Evolutionary conservation across 2,888 invertebrate species (phyloP).

Genomic region (Trichopria drosophilae): DNA sequence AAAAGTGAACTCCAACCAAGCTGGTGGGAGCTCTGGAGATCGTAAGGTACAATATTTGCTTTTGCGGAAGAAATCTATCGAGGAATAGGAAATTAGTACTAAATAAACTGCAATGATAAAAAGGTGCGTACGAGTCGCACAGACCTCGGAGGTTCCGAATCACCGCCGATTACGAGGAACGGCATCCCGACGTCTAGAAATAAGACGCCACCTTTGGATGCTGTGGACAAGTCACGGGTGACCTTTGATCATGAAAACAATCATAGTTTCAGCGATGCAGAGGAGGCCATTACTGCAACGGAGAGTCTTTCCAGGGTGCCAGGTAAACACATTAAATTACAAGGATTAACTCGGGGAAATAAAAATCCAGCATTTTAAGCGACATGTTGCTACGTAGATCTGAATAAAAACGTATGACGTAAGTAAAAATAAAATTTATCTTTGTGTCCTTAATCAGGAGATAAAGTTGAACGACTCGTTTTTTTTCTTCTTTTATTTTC

Average conservation of each 20-base stretch:
- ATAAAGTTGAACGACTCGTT: too few species aligned
- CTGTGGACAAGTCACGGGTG: constrained; percentile 46
- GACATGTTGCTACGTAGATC: too few species aligned
- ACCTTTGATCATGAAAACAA: constrained; percentile 53
- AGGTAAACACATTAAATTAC: constrained; percentile 40
- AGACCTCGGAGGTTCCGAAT: constrained; percentile 46
- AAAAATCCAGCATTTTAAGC: not conserved
- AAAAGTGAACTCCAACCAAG: constrained; percentile 51
- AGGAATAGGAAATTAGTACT: constrained; percentile 4
- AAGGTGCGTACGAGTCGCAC: constrained; percentile 43
- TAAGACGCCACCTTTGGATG: constrained; percentile 46
- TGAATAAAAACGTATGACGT: too few species aligned
- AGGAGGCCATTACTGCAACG: constrained; percentile 53
- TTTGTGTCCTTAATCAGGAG: too few species aligned
- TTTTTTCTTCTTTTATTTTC: too few species aligned
- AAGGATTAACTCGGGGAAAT: too few species aligned
- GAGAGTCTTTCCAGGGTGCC: constrained; percentile 50
- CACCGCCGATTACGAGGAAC: constrained; percentile 50
- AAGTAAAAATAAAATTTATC: too few species aligned
- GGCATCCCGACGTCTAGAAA: constrained; percentile 48
- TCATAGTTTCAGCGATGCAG: constrained; percentile 54
- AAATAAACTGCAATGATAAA: not conserved
- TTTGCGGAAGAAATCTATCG: constrained; percentile 18
- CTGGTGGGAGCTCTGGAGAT: constrained; percentile 44
- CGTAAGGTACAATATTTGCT: constrained; percentile 49